phyloP scores from a whole-genome alignment of 1,140 invertebrate genomes.

The Contarinia nasturtii region DNA sequence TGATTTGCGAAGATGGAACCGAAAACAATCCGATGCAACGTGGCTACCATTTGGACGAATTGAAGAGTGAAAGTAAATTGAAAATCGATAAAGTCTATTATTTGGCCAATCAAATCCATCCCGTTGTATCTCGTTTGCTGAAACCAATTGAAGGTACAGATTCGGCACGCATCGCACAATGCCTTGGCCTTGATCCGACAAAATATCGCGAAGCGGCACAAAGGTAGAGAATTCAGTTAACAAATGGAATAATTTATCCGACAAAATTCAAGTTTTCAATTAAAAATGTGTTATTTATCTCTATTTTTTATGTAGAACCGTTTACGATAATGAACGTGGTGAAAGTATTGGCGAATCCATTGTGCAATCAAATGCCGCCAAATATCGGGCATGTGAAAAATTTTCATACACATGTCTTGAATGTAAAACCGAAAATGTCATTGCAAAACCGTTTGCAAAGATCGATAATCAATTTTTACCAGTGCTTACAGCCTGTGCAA shows the following conservation, averaged over 20 bases:
- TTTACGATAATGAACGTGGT: constrained; percentile 1
- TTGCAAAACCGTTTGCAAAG: constrained; percentile 28
- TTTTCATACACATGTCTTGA: constrained; percentile 40
- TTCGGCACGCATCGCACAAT: constrained; percentile 70
- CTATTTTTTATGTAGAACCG: background rate
- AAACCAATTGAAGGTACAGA: constrained; percentile 92
- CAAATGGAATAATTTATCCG: too few relatives aligned
- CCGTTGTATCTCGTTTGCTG: constrained; percentile 82
- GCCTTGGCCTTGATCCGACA: constrained; percentile 51
- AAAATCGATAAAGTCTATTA: constrained; percentile 74
- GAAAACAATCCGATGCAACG: constrained; percentile 70
- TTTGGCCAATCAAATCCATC: constrained; percentile 74
- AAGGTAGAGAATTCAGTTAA: constrained; percentile 7
- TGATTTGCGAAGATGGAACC: constrained; percentile 82
- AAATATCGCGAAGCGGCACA: constrained; percentile 20
- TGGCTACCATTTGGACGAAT: constrained; percentile 84
- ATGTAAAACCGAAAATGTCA: constrained; percentile 36
- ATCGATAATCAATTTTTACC: constrained; percentile 25
- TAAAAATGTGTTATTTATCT: background rate
- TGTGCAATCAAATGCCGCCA: constrained; percentile 37
- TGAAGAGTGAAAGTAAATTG: constrained; percentile 41
- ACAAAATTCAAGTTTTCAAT: too few relatives aligned
- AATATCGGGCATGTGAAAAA: constrained; percentile 55
- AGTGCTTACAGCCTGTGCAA: constrained; percentile 43
- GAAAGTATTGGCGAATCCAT: constrained; percentile 21